A percentile compares a stretch with the other conserved stretches of the same genome.
phyloP scores from a whole-genome alignment of 2,113 vertebrate species.

The Pogonocichla stellata region DNA sequence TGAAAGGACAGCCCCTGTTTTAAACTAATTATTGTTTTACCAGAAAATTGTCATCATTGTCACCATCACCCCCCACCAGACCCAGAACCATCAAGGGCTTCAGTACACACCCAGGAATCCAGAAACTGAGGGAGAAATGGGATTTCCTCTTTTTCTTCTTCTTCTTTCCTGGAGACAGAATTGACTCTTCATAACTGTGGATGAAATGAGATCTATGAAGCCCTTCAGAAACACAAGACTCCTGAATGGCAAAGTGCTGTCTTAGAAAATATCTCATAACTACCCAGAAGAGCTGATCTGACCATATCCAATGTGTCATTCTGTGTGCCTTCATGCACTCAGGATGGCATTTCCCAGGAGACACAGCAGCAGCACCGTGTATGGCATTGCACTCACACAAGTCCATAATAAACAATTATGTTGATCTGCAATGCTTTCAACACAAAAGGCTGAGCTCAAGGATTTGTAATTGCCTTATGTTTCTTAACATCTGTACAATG shows the following conservation, averaged over 20 bases:
- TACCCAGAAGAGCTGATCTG: not conserved
- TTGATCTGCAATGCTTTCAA: not conserved
- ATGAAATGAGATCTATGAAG: not conserved
- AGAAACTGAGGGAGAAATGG: not conserved
- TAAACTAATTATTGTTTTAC: not conserved
- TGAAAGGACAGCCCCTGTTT: not conserved
- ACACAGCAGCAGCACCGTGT: not conserved
- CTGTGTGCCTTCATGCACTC: not conserved
- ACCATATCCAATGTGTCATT: not conserved
- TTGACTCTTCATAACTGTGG: not conserved
- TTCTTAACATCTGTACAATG: not conserved
- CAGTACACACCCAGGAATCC: rapidly evolving
- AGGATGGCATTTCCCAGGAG: not conserved
- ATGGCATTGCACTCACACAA: not conserved
- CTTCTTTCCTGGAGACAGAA: not conserved
- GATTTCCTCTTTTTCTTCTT: not conserved
- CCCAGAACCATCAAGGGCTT: not conserved
- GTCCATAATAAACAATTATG: not conserved
- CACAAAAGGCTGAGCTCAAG: not conserved
- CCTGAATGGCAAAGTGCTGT: not conserved
- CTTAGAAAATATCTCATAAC: not conserved
- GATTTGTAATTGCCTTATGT: not conserved
- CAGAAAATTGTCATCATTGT: not conserved
- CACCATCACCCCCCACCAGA: not conserved
- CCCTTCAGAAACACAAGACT: not conserved